Conservation (phyloP, 1,140 invertebrate genomes). For the Drosophila kurseongensis region DNA sequence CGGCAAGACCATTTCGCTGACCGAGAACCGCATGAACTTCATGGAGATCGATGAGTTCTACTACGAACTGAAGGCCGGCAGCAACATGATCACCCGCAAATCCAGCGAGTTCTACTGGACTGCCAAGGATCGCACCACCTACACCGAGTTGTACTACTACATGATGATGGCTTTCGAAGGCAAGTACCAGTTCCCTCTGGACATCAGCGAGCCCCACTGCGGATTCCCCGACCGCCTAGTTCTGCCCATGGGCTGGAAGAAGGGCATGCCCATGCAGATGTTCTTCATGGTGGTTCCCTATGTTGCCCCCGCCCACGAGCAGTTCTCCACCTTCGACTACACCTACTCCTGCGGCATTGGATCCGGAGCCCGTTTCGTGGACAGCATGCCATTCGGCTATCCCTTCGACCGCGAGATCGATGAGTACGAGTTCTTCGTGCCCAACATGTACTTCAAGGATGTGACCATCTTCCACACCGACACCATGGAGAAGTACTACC, state of each 20-base stretch:
- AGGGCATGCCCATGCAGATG: slow-evolving; percentile 17
- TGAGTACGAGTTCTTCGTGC: slow-evolving; percentile 21
- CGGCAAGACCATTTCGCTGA: slow-evolving; percentile 85
- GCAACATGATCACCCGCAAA: slow-evolving; percentile 54
- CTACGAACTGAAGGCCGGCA: slow-evolving; percentile 85
- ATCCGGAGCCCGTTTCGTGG: slow-evolving; percentile 6
- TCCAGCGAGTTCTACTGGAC: slow-evolving; percentile 7
- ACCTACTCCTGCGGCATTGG: slow-evolving; percentile 14
- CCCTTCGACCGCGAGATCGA: slow-evolving; percentile 13
- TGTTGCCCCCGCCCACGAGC: slow-evolving; percentile 9
- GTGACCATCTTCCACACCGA: slow-evolving; percentile 66
- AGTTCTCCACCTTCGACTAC: slow-evolving; percentile 18
- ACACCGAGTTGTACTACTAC: slow-evolving; percentile 13
- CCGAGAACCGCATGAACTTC: slow-evolving; percentile 86
- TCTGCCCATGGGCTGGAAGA: slow-evolving; percentile 14
- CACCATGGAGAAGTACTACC: slow-evolving; percentile 63
- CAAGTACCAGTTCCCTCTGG: slow-evolving; percentile 7
- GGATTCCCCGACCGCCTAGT: slow-evolving; percentile 9
- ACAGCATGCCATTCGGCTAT: slow-evolving; percentile 11
- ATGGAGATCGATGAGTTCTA: slow-evolving; percentile 85
- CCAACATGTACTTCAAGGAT: slow-evolving; percentile 84
- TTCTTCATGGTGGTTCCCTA: slow-evolving; percentile 14
- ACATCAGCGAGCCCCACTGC: slow-evolving; percentile 15
- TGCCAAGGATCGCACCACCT: slow-evolving; percentile 11
- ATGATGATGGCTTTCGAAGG: slow-evolving; percentile 10